Conservation (phyloP, 2,888 invertebrate species). For the Lepidocyrtoides sp. region DNA sequence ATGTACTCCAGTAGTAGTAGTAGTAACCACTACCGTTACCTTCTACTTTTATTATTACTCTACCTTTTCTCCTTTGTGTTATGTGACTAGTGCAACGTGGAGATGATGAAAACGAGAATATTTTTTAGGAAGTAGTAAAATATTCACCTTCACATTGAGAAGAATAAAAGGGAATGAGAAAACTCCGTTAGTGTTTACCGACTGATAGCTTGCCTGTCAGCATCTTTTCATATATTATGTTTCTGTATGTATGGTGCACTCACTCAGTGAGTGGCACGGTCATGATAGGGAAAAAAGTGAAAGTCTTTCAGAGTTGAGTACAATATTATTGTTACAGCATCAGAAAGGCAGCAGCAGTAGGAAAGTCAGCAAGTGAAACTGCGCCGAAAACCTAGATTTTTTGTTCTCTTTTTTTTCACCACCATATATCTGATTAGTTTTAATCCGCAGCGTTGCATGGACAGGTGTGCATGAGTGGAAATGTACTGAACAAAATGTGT, state of each 20-base stretch:
- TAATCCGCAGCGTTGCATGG: conserved; percentile 10
- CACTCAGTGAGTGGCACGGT: background rate
- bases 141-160: conserved; percentile 71
- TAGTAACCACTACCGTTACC: background rate
- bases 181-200: conserved; percentile 20
- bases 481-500: background rate
- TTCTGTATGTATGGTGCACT: background rate
- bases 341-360: background rate
- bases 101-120: conserved; percentile 42
- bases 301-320: background rate
- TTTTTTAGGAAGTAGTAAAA: conserved; percentile 64
- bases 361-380: conserved; percentile 20
- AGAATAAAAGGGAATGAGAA: background rate
- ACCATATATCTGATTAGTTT: conserved; percentile 61
- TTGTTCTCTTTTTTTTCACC: background rate
- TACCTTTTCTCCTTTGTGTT: background rate
- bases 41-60: background rate
- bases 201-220: background rate
- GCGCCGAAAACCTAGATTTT: background rate
- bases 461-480: background rate
- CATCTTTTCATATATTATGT: background rate
- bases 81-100: conserved; percentile 43
- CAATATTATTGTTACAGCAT: background rate
- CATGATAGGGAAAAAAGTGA: background rate
- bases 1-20: no score